Percentiles rank a stretch among this genome's conserved stretches.
These are phyloP conservation scores for Brachynemurus nebulosus DNA, from an alignment of 2,888 invertebrate species.

Conservation along the genomic window DNA sequence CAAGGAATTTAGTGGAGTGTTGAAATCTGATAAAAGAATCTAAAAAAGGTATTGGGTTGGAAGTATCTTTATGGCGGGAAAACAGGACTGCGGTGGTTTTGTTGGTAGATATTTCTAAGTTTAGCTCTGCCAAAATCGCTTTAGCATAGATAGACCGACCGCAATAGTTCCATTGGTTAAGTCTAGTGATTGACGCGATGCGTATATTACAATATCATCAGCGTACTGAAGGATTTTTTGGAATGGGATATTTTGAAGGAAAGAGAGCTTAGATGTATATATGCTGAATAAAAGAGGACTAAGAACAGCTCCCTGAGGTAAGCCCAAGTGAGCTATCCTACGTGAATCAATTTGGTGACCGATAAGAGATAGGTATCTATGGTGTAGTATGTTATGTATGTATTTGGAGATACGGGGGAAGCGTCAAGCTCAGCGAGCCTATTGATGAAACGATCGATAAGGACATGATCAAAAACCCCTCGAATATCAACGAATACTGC, in stretches of 20 bases:
- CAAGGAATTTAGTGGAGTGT: not conserved
- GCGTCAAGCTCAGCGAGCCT: not conserved
- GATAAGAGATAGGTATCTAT: not conserved
- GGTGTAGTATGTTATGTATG: not conserved
- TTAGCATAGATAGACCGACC: too few relatives aligned
- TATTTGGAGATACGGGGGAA: not conserved
- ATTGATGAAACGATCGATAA: not conserved
- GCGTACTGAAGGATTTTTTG: too few relatives aligned
- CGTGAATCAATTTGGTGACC: not conserved
- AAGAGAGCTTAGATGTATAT: too few relatives aligned
- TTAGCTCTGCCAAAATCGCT: not conserved
- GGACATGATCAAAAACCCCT: not conserved
- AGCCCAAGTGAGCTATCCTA: not conserved
- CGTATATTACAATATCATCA: too few relatives aligned
- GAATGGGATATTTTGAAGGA: too few relatives aligned
- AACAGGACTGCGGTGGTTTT: not conserved
- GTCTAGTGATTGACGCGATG: too few relatives aligned
- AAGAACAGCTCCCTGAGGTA: not conserved
- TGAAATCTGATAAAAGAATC: not conserved
- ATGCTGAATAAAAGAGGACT: not conserved
- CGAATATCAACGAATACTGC: too few relatives aligned
- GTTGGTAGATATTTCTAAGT: not conserved
- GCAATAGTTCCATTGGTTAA: too few relatives aligned
- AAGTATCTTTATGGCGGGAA: not conserved
- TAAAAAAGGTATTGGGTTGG: not conserved